Conservation (phyloP, 2,113 vertebrate genomes). For the Varanus salvator region DNA sequence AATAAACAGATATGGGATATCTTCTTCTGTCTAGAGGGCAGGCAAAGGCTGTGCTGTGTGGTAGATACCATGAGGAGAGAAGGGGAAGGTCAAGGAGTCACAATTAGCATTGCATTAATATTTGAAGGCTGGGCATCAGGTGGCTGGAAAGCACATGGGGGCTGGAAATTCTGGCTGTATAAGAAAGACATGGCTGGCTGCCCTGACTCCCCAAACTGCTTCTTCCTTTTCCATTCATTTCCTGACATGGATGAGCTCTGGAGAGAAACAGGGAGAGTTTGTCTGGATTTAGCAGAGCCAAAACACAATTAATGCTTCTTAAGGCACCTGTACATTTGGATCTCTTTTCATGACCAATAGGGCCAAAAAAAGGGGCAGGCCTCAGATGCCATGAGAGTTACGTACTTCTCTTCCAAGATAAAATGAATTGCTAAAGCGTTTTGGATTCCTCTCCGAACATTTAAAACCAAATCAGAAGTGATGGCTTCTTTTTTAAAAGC, state of each 20-base stretch:
- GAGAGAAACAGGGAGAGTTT: neutral
- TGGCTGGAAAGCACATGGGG: neutral
- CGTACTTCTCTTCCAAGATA: neutral
- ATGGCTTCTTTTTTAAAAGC: neutral
- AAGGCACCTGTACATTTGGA: no score
- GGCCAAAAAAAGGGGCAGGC: neutral
- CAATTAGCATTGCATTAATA: conserved; percentile 46
- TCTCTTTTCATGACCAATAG: neutral
- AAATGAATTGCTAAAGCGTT: neutral
- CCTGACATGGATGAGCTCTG: neutral
- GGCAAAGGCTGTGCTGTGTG: conserved; percentile 3
- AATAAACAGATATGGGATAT: neutral
- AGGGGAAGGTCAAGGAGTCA: conserved; percentile 15
- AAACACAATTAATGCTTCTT: neutral
- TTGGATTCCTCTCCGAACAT: neutral
- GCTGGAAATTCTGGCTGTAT: neutral
- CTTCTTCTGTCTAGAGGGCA: neutral
- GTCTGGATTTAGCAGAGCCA: neutral
- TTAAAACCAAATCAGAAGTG: neutral
- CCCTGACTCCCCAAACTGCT: neutral
- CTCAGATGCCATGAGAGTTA: neutral
- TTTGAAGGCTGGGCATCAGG: conserved; percentile 35
- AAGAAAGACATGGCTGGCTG: neutral
- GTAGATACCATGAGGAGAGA: neutral
- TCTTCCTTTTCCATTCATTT: conserved; percentile 6